Base-by-base conservation (phyloP, 2,888 invertebrate genomes). In the Rhyacophila evoluta region DNA sequence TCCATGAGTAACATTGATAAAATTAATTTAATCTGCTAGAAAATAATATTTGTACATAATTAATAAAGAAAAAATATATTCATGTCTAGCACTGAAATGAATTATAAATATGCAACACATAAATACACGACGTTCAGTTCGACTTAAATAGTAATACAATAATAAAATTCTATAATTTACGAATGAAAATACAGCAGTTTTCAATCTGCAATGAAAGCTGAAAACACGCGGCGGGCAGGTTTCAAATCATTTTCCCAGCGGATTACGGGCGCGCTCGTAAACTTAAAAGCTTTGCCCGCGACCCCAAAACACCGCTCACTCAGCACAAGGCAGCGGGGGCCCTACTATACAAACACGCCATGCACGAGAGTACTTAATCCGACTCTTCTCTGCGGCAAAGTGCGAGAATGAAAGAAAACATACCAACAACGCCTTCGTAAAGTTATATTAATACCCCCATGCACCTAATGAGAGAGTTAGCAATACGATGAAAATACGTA, bases 241-340 rank as follows among this genome's bases (percentile, higher is more conserved):
- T 55, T 25, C 8, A 55, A 55, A 55, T 55, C 8, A 19, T 55
- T 55, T 55, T 55, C 55, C 55, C 55, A 19, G 55, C 55, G 55
- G 55, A 55, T 55, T 55, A 55, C 55, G 55, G 8, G 25, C 55
- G 55, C 55, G 19, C 55, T 55, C 1, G 55, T 55, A 55, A 55
- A 55, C 15, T 25, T 55, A 55, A 33, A 8, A 12, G 55, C 55
- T 55, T 55, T 19, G 19, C 55, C 39, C 55, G 55, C 55, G 55
- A 55, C 55, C 55, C 55, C 55, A 25, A 39, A 55, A 55, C 55
- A 55, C 25, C 15, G 55, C 55, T 55, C 55, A 19, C 15, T 19
- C 19, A 19, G 19, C 55, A 55, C 55, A 19, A 8, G 29, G 29
- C 6, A 6, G 55, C 55, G 55, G 55, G n/a, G n/a, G n/a, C n/a